Evolutionary conservation across 2,113 vertebrate genomes (phyloP).

Genomic region (Condylura cristata): DNA sequence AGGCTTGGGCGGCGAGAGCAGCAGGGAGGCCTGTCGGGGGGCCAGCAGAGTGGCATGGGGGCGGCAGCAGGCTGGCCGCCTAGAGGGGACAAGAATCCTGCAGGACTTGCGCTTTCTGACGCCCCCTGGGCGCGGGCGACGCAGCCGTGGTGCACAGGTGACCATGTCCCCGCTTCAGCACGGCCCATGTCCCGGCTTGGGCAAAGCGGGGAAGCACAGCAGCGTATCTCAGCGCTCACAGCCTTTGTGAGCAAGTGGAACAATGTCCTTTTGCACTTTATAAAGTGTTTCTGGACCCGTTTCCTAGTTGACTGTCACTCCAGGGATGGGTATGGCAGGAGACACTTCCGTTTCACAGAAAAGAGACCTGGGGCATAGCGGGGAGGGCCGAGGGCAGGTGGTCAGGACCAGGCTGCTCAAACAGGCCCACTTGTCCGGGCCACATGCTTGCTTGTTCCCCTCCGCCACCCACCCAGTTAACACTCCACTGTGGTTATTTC

Average conservation of each 20-base stretch:
- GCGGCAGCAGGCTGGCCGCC: too few relatives aligned
- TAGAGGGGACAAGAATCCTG: too few relatives aligned
- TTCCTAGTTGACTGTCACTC: neutral
- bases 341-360: neutral
- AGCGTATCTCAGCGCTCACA: too few relatives aligned
- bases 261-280: neutral
- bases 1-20: neutral
- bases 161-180: too few relatives aligned
- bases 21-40: too few relatives aligned
- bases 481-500: slow-evolving; percentile 47
- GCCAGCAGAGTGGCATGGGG: neutral
- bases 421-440: neutral
- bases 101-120: neutral
- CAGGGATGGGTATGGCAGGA: neutral
- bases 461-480: slow-evolving; percentile 17
- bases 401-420: neutral
- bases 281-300: neutral
- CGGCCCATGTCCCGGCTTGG: too few relatives aligned
- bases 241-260: too few relatives aligned
- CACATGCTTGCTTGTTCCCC: neutral
- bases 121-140: neutral
- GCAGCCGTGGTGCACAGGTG: neutral
- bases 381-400: neutral
- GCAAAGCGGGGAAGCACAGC: too few relatives aligned
- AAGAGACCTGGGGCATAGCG: neutral